Evolutionary conservation across 2,888 invertebrate genomes (phyloP).

Genomic region (Tipula confusa): DNA sequence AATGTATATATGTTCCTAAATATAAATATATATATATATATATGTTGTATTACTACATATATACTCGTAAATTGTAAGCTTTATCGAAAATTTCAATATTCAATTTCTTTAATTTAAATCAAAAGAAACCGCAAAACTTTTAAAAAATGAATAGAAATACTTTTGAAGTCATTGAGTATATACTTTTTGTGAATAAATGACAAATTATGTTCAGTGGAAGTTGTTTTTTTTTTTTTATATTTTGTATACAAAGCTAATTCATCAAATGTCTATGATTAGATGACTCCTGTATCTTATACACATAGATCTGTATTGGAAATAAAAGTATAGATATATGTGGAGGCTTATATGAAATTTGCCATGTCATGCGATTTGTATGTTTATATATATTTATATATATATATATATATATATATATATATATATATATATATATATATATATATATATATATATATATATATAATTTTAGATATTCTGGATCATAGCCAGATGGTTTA

Average conservation of each 20-base stretch:
- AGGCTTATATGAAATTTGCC: not conserved
- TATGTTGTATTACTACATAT: not conserved
- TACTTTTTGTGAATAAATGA: not conserved
- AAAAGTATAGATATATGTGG: not conserved
- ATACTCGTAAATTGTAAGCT: not conserved
- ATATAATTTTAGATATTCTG: too few relatives aligned
- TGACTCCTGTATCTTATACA: not conserved
- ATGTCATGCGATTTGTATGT: not conserved
- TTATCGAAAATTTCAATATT: constrained; percentile 20
- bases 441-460: too few relatives aligned
- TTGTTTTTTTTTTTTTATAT: too few relatives aligned
- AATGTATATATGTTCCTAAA: not conserved
- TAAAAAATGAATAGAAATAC: not conserved
- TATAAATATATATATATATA: not conserved
- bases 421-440: too few relatives aligned
- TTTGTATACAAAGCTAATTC: not conserved
- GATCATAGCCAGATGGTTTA: too few relatives aligned
- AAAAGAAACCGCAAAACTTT: not conserved
- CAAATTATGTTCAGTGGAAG: not conserved
- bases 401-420: too few relatives aligned
- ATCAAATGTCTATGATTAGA: constrained; percentile 7
- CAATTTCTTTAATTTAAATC: constrained; percentile 3
- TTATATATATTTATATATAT: not conserved
- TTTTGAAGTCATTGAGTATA: not conserved
- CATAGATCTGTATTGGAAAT: not conserved